Conservation (phyloP, 23 tunicate species). For the Pegea sp. region DNA sequence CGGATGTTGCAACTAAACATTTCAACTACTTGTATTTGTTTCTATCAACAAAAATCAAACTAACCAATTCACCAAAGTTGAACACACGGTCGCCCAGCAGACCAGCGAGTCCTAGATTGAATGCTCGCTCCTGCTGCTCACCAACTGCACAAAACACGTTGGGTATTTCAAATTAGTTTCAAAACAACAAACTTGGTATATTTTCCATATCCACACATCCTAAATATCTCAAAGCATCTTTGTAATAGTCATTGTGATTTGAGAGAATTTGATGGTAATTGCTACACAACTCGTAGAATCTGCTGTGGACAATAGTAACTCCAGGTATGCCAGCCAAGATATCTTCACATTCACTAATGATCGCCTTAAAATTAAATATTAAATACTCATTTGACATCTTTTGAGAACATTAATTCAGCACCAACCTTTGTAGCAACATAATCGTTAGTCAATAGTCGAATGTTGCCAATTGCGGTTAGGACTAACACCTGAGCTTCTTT, state of each 20-base stretch:
- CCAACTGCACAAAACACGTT: background rate
- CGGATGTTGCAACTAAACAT: slow-evolving; percentile 63
- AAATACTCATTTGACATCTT: no score
- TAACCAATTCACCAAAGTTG: slow-evolving; percentile 87
- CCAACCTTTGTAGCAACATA: slow-evolving; percentile 44
- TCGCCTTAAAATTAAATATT: no score
- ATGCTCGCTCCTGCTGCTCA: slow-evolving; percentile 87
- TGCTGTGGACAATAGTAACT: slow-evolving; percentile 53
- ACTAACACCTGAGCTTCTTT: slow-evolving; percentile 44
- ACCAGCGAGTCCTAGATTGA: slow-evolving; percentile 80
- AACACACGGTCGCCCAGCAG: slow-evolving; percentile 55
- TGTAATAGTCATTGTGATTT: slow-evolving; percentile 79
- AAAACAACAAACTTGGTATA: slow-evolving; percentile 39
- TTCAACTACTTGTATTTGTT: background rate
- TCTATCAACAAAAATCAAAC: background rate
- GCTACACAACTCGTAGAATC: slow-evolving; percentile 74
- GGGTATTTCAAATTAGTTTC: background rate
- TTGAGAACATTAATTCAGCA: background rate
- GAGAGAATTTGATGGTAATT: slow-evolving; percentile 60
- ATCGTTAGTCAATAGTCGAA: slow-evolving; percentile 20
- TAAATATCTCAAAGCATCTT: slow-evolving; percentile 68
- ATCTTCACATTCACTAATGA: slow-evolving; percentile 55
- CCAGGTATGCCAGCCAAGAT: slow-evolving; percentile 35
- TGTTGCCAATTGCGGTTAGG: slow-evolving; percentile 60
- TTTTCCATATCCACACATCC: slow-evolving; percentile 52